A percentile compares a stretch with the other conserved stretches of the same genome.
Evolutionary conservation across 2,888 invertebrate species (phyloP).

Genomic region (Operophtera brumata): DNA sequence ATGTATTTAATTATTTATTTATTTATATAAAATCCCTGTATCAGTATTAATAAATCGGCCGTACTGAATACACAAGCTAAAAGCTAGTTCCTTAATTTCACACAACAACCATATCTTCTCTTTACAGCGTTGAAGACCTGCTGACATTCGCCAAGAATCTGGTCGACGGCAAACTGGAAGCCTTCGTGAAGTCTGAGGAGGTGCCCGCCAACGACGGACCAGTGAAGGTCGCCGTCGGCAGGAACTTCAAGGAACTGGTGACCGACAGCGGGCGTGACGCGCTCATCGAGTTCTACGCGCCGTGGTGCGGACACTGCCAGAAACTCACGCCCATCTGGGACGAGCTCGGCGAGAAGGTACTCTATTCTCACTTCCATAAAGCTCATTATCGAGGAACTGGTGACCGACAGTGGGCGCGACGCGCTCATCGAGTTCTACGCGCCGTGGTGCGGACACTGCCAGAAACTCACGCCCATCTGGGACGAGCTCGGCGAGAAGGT

Average conservation of each 20-base stretch:
- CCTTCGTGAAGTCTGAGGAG: conserved; percentile 97
- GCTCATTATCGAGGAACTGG: too few relatives aligned
- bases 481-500: conserved; percentile 96
- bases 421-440: conserved; percentile 99
- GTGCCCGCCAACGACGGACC: conserved; percentile 92
- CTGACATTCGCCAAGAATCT: conserved; percentile 92
- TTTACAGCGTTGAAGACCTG: conserved; percentile 88
- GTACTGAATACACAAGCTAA: too few relatives aligned
- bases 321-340: conserved; percentile 96
- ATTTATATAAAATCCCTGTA: too few relatives aligned
- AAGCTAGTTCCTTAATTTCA: too few relatives aligned
- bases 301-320: conserved; percentile 99
- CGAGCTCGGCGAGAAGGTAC: conserved; percentile 92
- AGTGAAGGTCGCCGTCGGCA: conserved; percentile 95
- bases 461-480: conserved; percentile 94
- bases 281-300: conserved; percentile 98
- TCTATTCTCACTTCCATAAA: too few relatives aligned
- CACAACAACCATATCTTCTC: too few relatives aligned
- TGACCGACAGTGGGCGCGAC: conserved; percentile 89
- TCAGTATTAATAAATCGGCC: too few relatives aligned
- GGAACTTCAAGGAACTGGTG: conserved; percentile 97
- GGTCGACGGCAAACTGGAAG: conserved; percentile 89
- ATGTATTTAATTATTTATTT: too few relatives aligned
- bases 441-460: conserved; percentile 99
- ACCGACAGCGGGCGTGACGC: conserved; percentile 95